These are phyloP conservation scores for Siderastrea siderea DNA, from an alignment of 92 coral and sea anemone species.

Conservation along the genomic window DNA sequence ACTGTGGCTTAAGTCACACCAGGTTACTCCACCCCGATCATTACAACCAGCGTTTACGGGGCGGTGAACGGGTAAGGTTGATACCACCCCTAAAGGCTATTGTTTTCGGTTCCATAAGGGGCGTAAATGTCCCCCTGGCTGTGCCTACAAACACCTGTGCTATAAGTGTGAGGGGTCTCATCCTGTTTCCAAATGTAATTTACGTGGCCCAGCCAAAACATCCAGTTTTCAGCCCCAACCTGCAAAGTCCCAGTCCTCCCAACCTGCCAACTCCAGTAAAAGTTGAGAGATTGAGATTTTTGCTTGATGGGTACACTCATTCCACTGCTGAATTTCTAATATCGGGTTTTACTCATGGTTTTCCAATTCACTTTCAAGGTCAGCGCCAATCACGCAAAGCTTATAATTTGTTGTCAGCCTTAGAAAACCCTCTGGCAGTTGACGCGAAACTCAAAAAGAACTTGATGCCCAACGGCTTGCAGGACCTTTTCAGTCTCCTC, in stretches of 20 bases:
- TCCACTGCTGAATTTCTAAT: constrained; percentile 45
- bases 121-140: constrained; percentile 37
- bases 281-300: constrained; percentile 28
- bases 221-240: constrained; percentile 20
- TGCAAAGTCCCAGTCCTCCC: constrained; percentile 11
- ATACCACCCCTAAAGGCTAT: constrained; percentile 45
- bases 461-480: constrained; percentile 44
- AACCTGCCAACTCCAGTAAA: constrained; percentile 73
- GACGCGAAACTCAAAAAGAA: constrained; percentile 24
- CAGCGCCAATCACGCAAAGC: background rate
- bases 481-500: constrained; percentile 62
- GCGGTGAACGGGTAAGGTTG: background rate
- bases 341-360: constrained; percentile 60
- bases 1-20: constrained; percentile 66
- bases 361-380: constrained; percentile 67
- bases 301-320: constrained; percentile 45
- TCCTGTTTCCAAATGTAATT: constrained; percentile 43
- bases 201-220: constrained; percentile 42
- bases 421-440: constrained; percentile 26
- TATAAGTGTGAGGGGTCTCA: constrained; percentile 68
- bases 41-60: background rate
- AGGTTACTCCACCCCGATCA: background rate
- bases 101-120: constrained; percentile 55
- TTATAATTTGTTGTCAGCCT: constrained; percentile 29
- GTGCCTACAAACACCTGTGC: constrained; percentile 58